phyloP scores from a whole-genome alignment of 2,797 vertebrate genomes.

The Amblyopsis hoosieri region DNA sequence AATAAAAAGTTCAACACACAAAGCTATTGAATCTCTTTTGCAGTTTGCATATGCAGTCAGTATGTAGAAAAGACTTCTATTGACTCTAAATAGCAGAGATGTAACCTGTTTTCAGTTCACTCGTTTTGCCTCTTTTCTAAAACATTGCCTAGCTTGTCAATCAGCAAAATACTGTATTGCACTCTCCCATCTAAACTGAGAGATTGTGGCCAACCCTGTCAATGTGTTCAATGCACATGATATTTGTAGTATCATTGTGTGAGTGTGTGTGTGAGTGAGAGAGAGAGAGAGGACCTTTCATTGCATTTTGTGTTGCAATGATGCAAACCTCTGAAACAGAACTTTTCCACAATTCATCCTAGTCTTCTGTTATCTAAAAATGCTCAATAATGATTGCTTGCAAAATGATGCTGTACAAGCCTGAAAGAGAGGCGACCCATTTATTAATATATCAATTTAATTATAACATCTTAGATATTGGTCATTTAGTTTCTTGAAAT shows the following conservation, averaged over 20 bases:
- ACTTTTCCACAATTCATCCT: constrained; percentile 21
- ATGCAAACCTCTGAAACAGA: constrained; percentile 55
- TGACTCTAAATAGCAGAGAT: constrained; percentile 17
- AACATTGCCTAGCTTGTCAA: constrained; percentile 25
- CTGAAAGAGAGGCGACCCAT: too few relatives aligned
- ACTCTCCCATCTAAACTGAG: constrained; percentile 41
- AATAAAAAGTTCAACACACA: too few relatives aligned
- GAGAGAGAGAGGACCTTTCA: constrained; percentile 1
- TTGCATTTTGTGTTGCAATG: constrained; percentile 29
- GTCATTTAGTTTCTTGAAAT: too few relatives aligned
- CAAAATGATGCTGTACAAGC: constrained; percentile 9
- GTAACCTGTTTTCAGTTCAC: constrained; percentile 32
- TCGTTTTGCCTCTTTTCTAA: constrained; percentile 25
- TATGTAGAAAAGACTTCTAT: constrained; percentile 19
- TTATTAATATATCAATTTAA: too few relatives aligned
- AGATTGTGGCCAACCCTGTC: constrained; percentile 8
- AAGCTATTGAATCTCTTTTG: constrained; percentile 3
- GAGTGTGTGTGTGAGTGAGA: constrained; percentile 1
- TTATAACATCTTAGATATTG: too few relatives aligned
- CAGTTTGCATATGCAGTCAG: constrained; percentile 11
- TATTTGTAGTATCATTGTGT: constrained; percentile 10
- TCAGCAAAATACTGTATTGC: constrained; percentile 38
- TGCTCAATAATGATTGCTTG: constrained; percentile 21
- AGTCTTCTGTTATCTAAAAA: neutral
- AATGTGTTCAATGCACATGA: constrained; percentile 5